Conservation (phyloP, 2,797 vertebrate genomes). For the Botia kubotai region DNA sequence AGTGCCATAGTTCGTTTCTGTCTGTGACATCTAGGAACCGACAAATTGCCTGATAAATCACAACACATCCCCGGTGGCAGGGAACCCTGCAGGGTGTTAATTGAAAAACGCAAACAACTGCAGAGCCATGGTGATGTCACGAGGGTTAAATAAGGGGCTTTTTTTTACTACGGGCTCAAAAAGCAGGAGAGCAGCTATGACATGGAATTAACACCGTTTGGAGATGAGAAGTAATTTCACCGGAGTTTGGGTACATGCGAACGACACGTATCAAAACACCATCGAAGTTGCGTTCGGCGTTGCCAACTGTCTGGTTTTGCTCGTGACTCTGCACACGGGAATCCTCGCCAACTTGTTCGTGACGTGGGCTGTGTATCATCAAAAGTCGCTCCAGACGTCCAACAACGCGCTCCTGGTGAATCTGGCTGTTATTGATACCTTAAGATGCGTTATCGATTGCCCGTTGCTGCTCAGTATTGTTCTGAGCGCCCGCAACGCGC, state of each 20-base stretch:
- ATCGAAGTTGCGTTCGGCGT: slow-evolving; percentile 62
- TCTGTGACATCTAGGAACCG: slow-evolving; percentile 38
- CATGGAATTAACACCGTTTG: slow-evolving; percentile 52
- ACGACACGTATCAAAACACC: slow-evolving; percentile 60
- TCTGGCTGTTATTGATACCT: slow-evolving; percentile 74
- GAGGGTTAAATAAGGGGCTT: slow-evolving; percentile 39
- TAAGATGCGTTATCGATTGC: slow-evolving; percentile 75
- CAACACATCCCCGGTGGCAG: slow-evolving; percentile 71
- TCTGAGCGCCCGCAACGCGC: slow-evolving; percentile 50
- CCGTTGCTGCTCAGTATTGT: slow-evolving; percentile 73
- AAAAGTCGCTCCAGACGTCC: slow-evolving; percentile 76
- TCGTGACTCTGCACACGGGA: slow-evolving; percentile 70
- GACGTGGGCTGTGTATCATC: slow-evolving; percentile 73
- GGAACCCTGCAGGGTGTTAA: slow-evolving; percentile 73
- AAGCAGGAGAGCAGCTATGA: slow-evolving; percentile 14
- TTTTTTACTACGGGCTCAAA: slow-evolving; percentile 1
- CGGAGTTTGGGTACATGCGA: slow-evolving; percentile 54
- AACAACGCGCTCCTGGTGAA: slow-evolving; percentile 80
- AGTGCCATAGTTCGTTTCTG: slow-evolving; percentile 43
- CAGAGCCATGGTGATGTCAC: slow-evolving; percentile 59
- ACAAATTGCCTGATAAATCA: slow-evolving; percentile 60
- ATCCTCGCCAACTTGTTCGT: slow-evolving; percentile 77
- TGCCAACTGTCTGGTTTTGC: slow-evolving; percentile 70
- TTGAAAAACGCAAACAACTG: slow-evolving; percentile 71
- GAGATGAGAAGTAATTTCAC: slow-evolving; percentile 70